Conservation (phyloP, 2,888 invertebrate species). For the Acleris sparsana region DNA sequence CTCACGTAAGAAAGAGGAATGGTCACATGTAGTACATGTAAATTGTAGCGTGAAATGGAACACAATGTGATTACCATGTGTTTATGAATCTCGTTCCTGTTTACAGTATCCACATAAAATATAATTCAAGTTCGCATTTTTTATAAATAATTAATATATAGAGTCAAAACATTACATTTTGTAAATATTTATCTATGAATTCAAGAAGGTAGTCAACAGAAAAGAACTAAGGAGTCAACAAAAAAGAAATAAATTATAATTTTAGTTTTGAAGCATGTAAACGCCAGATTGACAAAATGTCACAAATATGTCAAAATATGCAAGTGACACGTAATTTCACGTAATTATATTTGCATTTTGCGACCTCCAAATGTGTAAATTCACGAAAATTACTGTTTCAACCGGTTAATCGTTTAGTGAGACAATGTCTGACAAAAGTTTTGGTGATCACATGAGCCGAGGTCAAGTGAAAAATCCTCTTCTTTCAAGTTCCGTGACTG, state of each 20-base stretch:
- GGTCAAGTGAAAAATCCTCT: conserved; percentile 86
- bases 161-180: too few relatives aligned
- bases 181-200: background rate
- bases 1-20: background rate
- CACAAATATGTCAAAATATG: conserved; percentile 68
- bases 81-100: conserved; percentile 6
- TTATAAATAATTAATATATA: too few relatives aligned
- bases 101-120: too few relatives aligned
- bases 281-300: conserved; percentile 38
- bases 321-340: conserved; percentile 81
- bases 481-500: conserved; percentile 88
- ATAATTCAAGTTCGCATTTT: too few relatives aligned
- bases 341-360: conserved; percentile 78
- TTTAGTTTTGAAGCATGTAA: conserved; percentile 9
- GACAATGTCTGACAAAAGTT: conserved; percentile 78
- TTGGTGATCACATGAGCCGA: conserved; percentile 71
- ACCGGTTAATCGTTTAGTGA: conserved; percentile 54
- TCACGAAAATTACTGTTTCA: conserved; percentile 66
- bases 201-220: background rate
- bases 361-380: conserved; percentile 80
- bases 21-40: too few relatives aligned
- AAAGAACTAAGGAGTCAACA: background rate
- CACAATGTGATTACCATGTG: too few relatives aligned
- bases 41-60: conserved; percentile 11
- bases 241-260: conserved; percentile 8